These are phyloP conservation scores for Cottoperca gobio DNA, from an alignment of 2,797 vertebrate genomes.

Conservation along the genomic window DNA sequence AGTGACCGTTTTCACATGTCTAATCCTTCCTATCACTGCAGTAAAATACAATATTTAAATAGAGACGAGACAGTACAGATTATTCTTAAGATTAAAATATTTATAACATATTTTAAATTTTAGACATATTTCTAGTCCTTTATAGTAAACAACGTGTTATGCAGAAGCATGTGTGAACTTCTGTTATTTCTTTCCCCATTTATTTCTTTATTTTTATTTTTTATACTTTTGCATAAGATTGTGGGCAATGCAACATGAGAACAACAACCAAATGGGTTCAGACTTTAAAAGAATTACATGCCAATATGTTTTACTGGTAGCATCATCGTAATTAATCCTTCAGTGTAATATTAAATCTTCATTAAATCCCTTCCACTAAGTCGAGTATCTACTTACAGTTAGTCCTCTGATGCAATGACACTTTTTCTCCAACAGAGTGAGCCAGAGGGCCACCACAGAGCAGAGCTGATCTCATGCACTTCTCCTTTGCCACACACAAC, in stretches of 20 bases:
- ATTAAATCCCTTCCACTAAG: constrained; percentile 25
- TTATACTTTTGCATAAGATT: too few relatives aligned
- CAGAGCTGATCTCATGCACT: constrained; percentile 57
- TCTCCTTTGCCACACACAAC: constrained; percentile 32
- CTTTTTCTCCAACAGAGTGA: constrained; percentile 60
- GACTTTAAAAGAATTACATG: constrained; percentile 1
- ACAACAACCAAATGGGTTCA: background rate
- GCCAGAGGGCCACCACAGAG: constrained; percentile 43
- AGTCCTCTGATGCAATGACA: constrained; percentile 36
- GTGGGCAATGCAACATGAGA: background rate
- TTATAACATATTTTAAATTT: background rate
- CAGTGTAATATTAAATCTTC: constrained; percentile 31
- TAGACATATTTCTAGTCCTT: too few relatives aligned
- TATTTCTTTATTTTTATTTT: too few relatives aligned
- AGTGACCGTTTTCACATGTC: background rate
- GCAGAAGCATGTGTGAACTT: background rate
- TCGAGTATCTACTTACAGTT: background rate
- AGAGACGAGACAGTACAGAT: background rate
- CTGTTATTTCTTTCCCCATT: background rate
- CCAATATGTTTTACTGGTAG: background rate
- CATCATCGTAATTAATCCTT: constrained; percentile 17
- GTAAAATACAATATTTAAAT: background rate
- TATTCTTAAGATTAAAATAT: background rate
- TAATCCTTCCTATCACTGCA: background rate
- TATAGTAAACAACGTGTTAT: background rate